Conservation (phyloP, 2,888 invertebrate species). For the Agapostemon virescens region DNA sequence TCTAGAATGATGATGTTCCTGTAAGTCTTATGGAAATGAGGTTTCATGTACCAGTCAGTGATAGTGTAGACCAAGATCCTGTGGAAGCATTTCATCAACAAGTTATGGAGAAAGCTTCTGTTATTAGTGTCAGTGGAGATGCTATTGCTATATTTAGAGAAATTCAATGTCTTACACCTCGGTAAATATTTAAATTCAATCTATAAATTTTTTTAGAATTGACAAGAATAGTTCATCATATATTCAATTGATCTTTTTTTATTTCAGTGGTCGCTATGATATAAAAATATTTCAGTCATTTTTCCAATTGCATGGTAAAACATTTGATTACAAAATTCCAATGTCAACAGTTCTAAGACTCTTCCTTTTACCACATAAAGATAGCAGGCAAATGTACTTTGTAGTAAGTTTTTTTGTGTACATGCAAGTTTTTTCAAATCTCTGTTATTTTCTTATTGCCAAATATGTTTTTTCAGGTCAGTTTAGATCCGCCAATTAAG, state of each 20-base stretch:
- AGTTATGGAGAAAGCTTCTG: conserved; percentile 98
- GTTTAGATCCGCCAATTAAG: conserved; percentile 99
- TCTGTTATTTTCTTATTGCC: conserved; percentile 9
- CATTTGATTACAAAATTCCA: conserved; percentile 99
- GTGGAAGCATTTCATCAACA: conserved; percentile 98
- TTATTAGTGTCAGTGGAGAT: conserved; percentile 98
- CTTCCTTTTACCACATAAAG: conserved; percentile 97
- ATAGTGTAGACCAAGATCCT: conserved; percentile 93
- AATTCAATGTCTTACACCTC: conserved; percentile 98
- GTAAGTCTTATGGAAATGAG: conserved; percentile 98
- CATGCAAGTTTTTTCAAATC: conserved; percentile 8
- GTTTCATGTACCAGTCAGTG: conserved; percentile 97
- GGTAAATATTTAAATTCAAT: conserved; percentile 82
- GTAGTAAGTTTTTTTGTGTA: conserved; percentile 85
- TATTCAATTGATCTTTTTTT: conserved; percentile 73
- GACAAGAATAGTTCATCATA: background rate
- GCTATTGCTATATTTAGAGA: conserved; percentile 98
- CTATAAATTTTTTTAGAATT: background rate
- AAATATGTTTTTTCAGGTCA: conserved; percentile 81
- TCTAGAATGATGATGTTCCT: conserved; percentile 97
- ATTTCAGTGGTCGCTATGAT: conserved; percentile 95
- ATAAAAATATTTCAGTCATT: conserved; percentile 96
- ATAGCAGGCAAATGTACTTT: conserved; percentile 98
- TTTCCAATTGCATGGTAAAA: conserved; percentile 97
- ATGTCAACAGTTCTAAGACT: conserved; percentile 97